A percentile compares a stretch with the other conserved stretches of the same genome.
Conservation (phyloP, 2,113 vertebrate genomes). For the Vicugna pacos region DNA sequence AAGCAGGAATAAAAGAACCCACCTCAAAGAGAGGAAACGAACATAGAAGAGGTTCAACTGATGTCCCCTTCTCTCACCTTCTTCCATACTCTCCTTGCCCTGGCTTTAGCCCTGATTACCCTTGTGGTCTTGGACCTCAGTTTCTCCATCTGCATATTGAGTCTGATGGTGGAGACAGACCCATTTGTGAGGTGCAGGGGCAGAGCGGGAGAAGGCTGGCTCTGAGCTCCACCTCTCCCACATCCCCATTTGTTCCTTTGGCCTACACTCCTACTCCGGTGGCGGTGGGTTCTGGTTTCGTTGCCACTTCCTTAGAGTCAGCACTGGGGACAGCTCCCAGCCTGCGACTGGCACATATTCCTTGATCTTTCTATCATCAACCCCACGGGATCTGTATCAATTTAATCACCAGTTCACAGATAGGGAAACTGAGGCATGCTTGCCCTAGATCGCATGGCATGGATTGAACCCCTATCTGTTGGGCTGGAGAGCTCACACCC, state of each 20-base stretch:
- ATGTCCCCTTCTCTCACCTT: not conserved
- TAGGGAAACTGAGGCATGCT: not conserved
- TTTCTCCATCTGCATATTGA: not conserved
- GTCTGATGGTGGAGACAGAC: not conserved
- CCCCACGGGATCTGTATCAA: not conserved
- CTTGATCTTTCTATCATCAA: not conserved
- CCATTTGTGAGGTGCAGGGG: not conserved
- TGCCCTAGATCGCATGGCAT: not conserved
- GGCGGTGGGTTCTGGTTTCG: not conserved
- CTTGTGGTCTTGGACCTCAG: not conserved
- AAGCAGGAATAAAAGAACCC: not conserved
- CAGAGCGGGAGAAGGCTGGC: not conserved
- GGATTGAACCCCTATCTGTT: not conserved
- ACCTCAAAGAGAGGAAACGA: not conserved
- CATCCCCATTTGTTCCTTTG: no score
- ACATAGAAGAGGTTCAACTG: not conserved
- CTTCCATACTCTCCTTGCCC: not conserved
- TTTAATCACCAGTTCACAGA: not conserved
- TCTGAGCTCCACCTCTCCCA: not conserved
- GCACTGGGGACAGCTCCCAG: not conserved
- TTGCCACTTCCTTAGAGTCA: not conserved
- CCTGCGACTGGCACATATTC: not conserved
- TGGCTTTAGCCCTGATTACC: not conserved
- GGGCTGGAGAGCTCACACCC: not conserved
- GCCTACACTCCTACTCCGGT: accelerated